phyloP scores from a whole-genome alignment of 2,888 invertebrate species.

The Punctoribates punctum region DNA sequence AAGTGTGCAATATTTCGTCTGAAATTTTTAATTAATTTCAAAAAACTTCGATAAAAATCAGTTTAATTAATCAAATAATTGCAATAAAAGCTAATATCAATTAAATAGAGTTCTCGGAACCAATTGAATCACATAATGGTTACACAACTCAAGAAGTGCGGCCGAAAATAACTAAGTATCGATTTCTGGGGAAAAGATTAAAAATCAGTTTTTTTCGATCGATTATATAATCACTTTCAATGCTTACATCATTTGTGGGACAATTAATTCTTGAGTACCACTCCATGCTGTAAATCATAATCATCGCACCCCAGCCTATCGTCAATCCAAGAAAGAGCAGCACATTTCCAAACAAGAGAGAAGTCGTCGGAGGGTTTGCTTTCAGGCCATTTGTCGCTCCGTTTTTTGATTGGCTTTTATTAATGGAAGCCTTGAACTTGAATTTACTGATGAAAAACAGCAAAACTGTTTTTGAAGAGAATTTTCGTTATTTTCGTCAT shows the following conservation, averaged over 20 bases:
- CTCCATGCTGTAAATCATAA: conserved; percentile 78
- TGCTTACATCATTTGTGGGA: conserved; percentile 50
- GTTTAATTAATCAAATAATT: not conserved
- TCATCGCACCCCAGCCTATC: conserved; percentile 70
- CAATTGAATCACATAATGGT: not conserved
- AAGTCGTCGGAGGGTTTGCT: not conserved
- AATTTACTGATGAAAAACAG: conserved; percentile 32
- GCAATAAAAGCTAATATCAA: not conserved
- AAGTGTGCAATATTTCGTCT: not conserved
- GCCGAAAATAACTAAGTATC: not conserved
- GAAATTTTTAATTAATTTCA: not conserved
- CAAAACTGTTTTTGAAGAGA: conserved; percentile 4
- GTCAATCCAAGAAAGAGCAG: conserved; percentile 76
- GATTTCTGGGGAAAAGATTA: not conserved
- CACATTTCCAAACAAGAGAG: conserved; percentile 63
- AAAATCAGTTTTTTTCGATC: not conserved
- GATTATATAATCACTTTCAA: not conserved
- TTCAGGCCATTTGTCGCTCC: not conserved
- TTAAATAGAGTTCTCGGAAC: not conserved
- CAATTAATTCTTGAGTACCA: conserved; percentile 75
- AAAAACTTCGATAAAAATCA: not conserved
- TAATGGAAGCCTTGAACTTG: not conserved
- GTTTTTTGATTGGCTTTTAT: not conserved
- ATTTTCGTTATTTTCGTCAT: conserved; percentile 57
- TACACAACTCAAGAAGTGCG: conserved; percentile 22